Evolutionary conservation across 2,888 invertebrate species (phyloP), one percentile per base, ranked within the genome.

Genomic region (Watsonalla cultraria): DNA sequence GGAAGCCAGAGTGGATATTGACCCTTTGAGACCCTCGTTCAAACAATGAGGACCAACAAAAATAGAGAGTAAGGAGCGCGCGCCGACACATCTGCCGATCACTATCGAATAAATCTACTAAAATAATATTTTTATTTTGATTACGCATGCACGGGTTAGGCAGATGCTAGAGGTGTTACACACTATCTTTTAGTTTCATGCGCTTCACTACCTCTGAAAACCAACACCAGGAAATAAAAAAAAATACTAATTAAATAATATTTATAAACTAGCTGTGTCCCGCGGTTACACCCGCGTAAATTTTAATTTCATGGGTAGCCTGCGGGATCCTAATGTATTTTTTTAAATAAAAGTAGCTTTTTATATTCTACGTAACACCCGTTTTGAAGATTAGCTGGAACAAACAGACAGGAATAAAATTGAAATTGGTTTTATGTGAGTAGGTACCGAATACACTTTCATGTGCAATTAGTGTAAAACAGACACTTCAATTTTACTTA

Each of bases 121-220:
- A 87, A 89, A 89, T 90, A 84, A 86, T 90, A 90, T 90, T 90
- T 89, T 90, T 88, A 89, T 90, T 89, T 88, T 89, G 87, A 89
- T 88, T 89, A 85, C 82, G 84, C 75, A 65, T 78, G 81, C 83
- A 75, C 81, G 84, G 82, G 84, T 86, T 84, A 81, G 82, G 84
- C 90, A 90, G 90, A 88, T 90, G 90, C 83, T 84, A 77, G 79
- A 74, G 61, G 42, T 53, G 61, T 60, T 66, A 79, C 74, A 76
- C 59, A 86, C 76, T 55, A 64, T 46, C 51, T 7, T 13, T 14
- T 39, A 54, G 64, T 59, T 60, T 49, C 51, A 51, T 58, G 50
- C 60, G 55, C 62, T 50, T 14, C 15, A 37, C 45, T 51, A 15
- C n/a, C 24, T 54, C 34, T 35, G 42, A 11, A 2, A 48, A 37